Percentiles rank a stretch among this genome's conserved stretches.
Evolutionary conservation across 2,113 vertebrate species (phyloP).

Genomic region (Xiphorhynchus elegans): DNA sequence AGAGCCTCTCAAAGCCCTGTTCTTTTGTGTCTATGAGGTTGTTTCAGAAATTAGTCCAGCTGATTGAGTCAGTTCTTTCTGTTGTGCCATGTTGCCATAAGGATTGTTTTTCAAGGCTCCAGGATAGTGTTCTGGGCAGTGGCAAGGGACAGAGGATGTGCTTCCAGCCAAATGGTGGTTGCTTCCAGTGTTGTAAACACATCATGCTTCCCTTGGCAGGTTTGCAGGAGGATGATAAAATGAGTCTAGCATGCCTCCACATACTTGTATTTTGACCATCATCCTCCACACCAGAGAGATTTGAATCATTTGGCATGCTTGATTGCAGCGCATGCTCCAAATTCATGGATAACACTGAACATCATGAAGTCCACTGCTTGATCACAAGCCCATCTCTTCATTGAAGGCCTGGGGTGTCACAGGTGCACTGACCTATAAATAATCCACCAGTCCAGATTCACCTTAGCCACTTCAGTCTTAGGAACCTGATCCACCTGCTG

Average conservation of each 20-base stretch:
- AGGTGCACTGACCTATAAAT: not conserved
- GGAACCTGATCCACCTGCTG: not conserved
- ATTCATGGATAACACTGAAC: not conserved
- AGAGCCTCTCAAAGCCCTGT: not conserved
- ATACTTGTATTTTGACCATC: not conserved
- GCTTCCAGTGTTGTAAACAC: not conserved
- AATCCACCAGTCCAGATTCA: not conserved
- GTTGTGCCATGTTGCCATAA: not conserved
- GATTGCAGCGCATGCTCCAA: not conserved
- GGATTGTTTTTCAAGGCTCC: not conserved
- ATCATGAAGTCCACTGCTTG: rapidly evolving
- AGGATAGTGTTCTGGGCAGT: not conserved
- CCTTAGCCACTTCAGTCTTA: not conserved
- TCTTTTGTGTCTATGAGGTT: not conserved
- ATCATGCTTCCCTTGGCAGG: not conserved
- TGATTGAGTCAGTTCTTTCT: not conserved
- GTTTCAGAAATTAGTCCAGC: not conserved
- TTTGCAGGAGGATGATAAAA: not conserved
- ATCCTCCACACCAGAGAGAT: not conserved
- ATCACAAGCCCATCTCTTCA: rapidly evolving
- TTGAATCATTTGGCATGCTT: not conserved
- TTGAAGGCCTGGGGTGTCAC: no score
- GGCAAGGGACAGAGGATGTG: not conserved
- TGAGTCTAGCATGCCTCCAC: rapidly evolving
- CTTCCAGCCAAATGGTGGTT: not conserved